phyloP scores from a whole-genome alignment of 2,113 vertebrate species.

The Cichladusa arquata region DNA sequence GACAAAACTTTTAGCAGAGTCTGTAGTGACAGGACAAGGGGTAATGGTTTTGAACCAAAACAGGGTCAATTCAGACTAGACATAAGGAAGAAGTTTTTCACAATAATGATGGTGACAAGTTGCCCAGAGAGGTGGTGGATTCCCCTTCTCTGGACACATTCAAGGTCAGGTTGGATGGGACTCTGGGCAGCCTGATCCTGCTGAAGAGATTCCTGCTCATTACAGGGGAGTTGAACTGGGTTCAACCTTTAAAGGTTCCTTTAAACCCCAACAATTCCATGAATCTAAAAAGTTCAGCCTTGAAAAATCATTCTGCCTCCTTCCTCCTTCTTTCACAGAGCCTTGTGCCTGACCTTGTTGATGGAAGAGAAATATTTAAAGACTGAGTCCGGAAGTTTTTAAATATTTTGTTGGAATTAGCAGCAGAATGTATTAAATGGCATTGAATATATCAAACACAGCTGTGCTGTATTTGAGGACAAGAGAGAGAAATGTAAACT shows the following conservation, averaged over 20 bases:
- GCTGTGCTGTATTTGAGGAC: not conserved
- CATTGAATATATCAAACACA: not conserved
- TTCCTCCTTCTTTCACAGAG: not conserved
- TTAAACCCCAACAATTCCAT: not conserved
- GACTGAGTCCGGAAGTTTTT: not conserved
- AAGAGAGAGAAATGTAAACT: not conserved
- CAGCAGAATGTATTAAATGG: not conserved
- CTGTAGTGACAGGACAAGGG: accelerated
- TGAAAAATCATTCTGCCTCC: not conserved
- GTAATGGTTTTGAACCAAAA: too few relatives aligned
- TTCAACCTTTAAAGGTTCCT: not conserved
- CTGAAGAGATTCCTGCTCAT: not conserved
- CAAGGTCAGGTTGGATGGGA: not conserved
- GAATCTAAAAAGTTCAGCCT: not conserved
- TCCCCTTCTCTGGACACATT: not conserved
- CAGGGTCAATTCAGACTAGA: not conserved
- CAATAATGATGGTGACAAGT: accelerated
- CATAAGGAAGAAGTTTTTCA: not conserved
- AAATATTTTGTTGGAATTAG: not conserved
- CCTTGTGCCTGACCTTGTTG: not conserved
- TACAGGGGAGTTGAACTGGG: not conserved
- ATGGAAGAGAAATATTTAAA: not conserved
- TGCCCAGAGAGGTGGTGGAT: not conserved
- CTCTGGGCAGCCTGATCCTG: not conserved
- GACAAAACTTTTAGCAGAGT: not conserved